Percentiles rank a stretch among this genome's conserved stretches.
Evolutionary conservation across 2,888 invertebrate genomes (phyloP).

Genomic region (Hirtodrosophila duncani): DNA sequence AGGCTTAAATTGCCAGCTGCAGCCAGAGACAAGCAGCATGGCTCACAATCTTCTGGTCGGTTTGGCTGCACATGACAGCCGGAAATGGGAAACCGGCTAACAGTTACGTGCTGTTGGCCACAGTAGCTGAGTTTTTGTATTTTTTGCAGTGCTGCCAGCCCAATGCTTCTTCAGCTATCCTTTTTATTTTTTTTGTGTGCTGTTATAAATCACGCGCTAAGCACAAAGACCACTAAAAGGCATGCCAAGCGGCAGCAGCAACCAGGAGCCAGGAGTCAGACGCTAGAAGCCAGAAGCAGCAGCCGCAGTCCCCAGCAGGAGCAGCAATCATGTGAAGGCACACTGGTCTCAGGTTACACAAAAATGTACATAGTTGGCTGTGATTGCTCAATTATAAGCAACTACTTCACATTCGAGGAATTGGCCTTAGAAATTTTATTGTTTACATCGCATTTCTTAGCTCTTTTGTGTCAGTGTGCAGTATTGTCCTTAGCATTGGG

Average conservation of each 20-base stretch:
- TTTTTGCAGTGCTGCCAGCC: constrained; percentile 26
- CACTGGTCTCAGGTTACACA: no score
- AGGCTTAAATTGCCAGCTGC: constrained; percentile 33
- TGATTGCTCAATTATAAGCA: no score
- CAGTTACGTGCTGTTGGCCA: constrained; percentile 64
- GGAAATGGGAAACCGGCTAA: constrained; percentile 66
- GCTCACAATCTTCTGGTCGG: constrained; percentile 54
- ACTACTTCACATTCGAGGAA: no score
- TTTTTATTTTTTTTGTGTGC: constrained; percentile 36
- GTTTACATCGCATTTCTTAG: background rate
- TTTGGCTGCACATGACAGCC: constrained; percentile 68
- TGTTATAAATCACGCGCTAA: constrained; percentile 68
- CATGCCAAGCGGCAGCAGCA: constrained; percentile 41
- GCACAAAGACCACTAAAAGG: constrained; percentile 64
- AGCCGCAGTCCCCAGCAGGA: constrained; percentile 32
- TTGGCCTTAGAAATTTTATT: background rate
- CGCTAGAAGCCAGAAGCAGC: constrained; percentile 1
- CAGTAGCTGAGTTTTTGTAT: constrained; percentile 37
- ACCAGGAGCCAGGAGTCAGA: background rate
- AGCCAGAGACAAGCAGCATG: constrained; percentile 26
- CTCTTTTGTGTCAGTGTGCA: constrained; percentile 23
- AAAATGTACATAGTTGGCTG: constrained; percentile 1
- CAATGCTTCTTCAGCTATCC: constrained; percentile 21
- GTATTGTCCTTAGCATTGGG: constrained; percentile 27
- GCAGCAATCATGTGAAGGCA: constrained; percentile 28